phyloP scores from a whole-genome alignment of 1,140 invertebrate genomes.

The Andricus grossulariae region DNA sequence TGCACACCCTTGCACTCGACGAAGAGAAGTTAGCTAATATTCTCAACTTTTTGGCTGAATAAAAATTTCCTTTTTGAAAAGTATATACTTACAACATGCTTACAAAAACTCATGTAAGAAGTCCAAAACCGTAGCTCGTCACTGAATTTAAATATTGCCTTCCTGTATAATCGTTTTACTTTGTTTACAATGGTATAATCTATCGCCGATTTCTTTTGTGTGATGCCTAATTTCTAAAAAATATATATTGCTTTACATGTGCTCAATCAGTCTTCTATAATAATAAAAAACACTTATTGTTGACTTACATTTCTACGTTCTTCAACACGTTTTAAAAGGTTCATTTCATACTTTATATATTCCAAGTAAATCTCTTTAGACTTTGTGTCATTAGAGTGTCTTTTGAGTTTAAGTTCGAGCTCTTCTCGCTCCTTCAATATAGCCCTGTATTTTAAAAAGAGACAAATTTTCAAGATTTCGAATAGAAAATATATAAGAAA shows the following conservation, averaged over 20 bases:
- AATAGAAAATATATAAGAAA: slow-evolving; percentile 30
- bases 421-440: slow-evolving; percentile 83
- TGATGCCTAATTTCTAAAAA: slow-evolving; percentile 77
- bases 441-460: slow-evolving; percentile 73
- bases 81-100: slow-evolving; percentile 76
- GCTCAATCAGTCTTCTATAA: background rate
- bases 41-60: no score
- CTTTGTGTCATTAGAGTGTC: slow-evolving; percentile 74
- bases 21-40: no score
- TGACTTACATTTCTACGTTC: slow-evolving; percentile 75
- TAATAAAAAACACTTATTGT: slow-evolving; percentile 1
- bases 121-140: slow-evolving; percentile 84
- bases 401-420: slow-evolving; percentile 84
- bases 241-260: slow-evolving; percentile 38
- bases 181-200: slow-evolving; percentile 81
- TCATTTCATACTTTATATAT: slow-evolving; percentile 85
- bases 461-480: slow-evolving; percentile 33
- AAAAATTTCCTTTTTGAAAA: background rate
- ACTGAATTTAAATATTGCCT: slow-evolving; percentile 79
- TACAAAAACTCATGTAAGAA: slow-evolving; percentile 84
- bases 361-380: slow-evolving; percentile 83
- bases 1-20: no score
- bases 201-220: slow-evolving; percentile 80
- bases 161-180: slow-evolving; percentile 81
- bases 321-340: slow-evolving; percentile 81